Conservation (phyloP, 35 echinoderm and acorn worm genomes). For the Lytechinus pictus region DNA sequence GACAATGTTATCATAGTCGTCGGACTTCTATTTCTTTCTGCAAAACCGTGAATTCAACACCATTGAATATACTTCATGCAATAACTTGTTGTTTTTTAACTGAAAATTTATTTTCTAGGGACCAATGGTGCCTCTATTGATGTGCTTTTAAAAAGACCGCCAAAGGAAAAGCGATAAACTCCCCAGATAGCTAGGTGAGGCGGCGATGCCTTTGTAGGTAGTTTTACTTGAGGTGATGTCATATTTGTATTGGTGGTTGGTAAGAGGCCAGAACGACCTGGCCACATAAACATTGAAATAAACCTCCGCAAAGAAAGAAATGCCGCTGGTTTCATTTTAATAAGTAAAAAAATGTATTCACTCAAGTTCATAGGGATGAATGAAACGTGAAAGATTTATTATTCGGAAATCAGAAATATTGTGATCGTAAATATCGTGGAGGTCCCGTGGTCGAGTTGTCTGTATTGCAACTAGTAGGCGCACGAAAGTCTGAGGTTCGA, state of each 20-base stretch:
- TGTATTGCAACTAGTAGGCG: no score
- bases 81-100: not conserved
- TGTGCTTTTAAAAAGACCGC: not conserved
- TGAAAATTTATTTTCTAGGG: not conserved
- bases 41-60: not conserved
- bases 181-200: not conserved
- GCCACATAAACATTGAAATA: constrained; percentile 3
- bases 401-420: no score
- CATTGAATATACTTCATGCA: not conserved
- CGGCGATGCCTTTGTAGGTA: not conserved
- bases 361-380: no score
- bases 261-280: not conserved
- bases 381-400: no score
- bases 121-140: not conserved
- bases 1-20: not conserved
- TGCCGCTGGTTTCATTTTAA: not conserved
- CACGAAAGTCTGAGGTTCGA: no score
- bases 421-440: no score
- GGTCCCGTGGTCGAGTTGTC: no score
- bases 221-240: not conserved
- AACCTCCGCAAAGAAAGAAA: not conserved
- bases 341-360: not conserved
- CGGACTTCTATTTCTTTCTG: not conserved
- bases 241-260: not conserved
- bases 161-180: not conserved